Evolutionary conservation across 2,888 invertebrate species (phyloP), one percentile per base, ranked within the genome.

Genomic region (Nyleta sp.): DNA sequence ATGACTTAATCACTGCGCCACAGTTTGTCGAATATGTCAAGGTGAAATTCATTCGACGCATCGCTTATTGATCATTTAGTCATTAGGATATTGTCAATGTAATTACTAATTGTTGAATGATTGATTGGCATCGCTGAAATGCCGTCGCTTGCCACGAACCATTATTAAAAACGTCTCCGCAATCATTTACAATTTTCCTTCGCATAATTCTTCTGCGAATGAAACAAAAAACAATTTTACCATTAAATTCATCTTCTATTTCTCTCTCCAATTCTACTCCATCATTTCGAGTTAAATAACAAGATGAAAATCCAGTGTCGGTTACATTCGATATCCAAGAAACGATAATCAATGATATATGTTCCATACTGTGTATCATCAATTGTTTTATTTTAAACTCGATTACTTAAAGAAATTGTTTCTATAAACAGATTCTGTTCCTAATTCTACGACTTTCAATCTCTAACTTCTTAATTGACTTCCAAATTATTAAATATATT

Each of bases 11-110:
- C 13, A 24, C 53, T 20, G 10, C 17, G 20, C 7, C 10, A 17
- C 6, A 60, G 44, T 62, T 65, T 44, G 50, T 59, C 48, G 18
- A 57, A 65, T 38, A 67, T 59, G 73, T 62, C 73, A 73, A 73
- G 73, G 65, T n/a, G 20, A 72, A 46, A 72, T 72, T 53, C 55
- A 62, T 72, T 40, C 20, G 38, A 59, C 17, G n/a, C 59, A 59
- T 59, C 65, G 50, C 18, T 73, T 52, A 44, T 40, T 22, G 31
- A 35, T 73, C 31, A 42, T 64, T 65, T 52, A 24, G 1, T 20
- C 50, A 65, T 65, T 65, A 59, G 59, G 44, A 65, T 35, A 65
- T 67, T 59, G 73, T 73, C 73, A 65, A 33, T 50, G 13, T 59
- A 73, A 73, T 73, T 52, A 59, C 31, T 35, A 65, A 65, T 65